These are phyloP conservation scores for Cercocebus atys DNA, from an alignment of 2,113 vertebrate genomes.

Conservation along the genomic window DNA sequence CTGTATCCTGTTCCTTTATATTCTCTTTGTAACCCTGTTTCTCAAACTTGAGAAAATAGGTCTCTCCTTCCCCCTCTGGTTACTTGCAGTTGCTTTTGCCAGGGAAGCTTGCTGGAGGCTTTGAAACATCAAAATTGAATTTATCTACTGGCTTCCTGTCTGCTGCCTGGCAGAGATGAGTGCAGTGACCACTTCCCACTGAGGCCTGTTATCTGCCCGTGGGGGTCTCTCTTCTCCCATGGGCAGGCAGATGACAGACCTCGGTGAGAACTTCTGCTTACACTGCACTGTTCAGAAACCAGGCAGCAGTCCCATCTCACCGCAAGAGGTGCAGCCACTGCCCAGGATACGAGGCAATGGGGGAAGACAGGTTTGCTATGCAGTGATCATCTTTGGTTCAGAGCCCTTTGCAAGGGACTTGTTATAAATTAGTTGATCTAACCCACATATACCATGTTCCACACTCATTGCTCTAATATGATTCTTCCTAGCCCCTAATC, in stretches of 20 bases:
- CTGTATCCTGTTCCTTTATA: background rate
- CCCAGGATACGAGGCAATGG: too few relatives aligned
- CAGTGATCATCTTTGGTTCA: background rate
- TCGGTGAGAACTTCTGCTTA: background rate
- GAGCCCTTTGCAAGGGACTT: background rate
- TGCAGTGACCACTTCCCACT: background rate
- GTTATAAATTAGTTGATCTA: background rate
- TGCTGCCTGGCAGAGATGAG: background rate
- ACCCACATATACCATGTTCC: background rate
- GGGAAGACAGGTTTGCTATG: background rate
- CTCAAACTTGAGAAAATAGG: background rate
- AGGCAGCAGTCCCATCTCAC: background rate
- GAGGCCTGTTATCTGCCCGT: too few relatives aligned
- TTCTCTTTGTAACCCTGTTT: background rate
- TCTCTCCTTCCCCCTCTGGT: background rate
- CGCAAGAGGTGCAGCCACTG: background rate
- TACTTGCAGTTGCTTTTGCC: background rate
- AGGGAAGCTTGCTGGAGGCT: background rate
- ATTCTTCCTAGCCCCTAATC: background rate
- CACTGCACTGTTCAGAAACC: too few relatives aligned
- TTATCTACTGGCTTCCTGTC: background rate
- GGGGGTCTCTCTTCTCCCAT: background rate
- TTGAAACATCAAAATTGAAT: background rate
- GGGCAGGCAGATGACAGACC: too few relatives aligned
- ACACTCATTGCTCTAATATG: background rate